Evolutionary conservation across 2,888 invertebrate species (phyloP).

Genomic region (Tillus elongatus): DNA sequence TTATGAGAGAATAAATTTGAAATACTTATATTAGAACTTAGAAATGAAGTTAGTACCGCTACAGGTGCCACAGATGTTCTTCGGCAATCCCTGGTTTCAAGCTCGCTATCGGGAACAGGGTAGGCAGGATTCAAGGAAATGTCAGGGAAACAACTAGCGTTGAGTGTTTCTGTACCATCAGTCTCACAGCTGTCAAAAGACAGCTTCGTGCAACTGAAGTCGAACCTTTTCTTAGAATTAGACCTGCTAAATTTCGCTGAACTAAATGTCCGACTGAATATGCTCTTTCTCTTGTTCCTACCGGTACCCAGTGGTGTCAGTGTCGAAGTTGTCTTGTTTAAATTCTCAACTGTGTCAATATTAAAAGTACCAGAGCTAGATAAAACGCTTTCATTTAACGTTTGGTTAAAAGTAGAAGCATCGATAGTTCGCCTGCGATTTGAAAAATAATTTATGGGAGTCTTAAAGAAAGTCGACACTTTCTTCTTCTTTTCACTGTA

Average conservation of each 20-base stretch:
- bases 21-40: no score
- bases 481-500: constrained; percentile 34
- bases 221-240: constrained; percentile 26
- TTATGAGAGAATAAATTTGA: no score
- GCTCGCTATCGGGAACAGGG: constrained; percentile 19
- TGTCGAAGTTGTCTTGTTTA: constrained; percentile 22
- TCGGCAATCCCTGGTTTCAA: constrained; percentile 31
- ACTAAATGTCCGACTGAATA: constrained; percentile 38
- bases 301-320: constrained; percentile 19
- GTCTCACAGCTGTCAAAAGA: constrained; percentile 29
- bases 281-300: constrained; percentile 33
- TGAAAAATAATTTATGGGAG: constrained; percentile 37
- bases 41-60: constrained; percentile 42
- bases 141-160: constrained; percentile 38
- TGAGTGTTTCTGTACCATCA: constrained; percentile 27
- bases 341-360: constrained; percentile 34
- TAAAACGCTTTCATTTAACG: constrained; percentile 34
- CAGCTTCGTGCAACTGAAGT: constrained; percentile 30
- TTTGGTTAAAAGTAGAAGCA: constrained; percentile 28
- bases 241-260: constrained; percentile 33
- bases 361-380: constrained; percentile 38
- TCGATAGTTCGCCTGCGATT: constrained; percentile 37
- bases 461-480: constrained; percentile 37
- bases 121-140: constrained; percentile 31
- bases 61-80: constrained; percentile 34